Conservation (phyloP, 2,888 invertebrate species). For the Drosophila kuntzei region DNA sequence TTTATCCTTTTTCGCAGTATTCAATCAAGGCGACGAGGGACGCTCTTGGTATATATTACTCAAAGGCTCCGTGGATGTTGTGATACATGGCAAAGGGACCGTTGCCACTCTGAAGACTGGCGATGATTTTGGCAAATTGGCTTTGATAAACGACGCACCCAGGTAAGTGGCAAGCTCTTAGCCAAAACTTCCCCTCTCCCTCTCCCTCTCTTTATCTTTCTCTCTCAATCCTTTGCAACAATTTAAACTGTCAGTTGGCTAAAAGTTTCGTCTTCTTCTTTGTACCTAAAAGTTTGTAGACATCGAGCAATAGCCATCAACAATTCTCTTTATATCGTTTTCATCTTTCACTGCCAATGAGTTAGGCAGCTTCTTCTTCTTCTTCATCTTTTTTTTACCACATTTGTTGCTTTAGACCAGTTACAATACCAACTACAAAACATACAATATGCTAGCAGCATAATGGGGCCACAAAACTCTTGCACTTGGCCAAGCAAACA, state of each 20-base stretch:
- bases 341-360: slow-evolving; percentile 4
- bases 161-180: slow-evolving; percentile 86
- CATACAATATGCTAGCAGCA: slow-evolving; percentile 12
- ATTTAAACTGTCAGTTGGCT: slow-evolving; percentile 33
- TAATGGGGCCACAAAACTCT: slow-evolving; percentile 24
- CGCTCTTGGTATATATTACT: slow-evolving; percentile 94
- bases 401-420: slow-evolving; percentile 21
- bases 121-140: slow-evolving; percentile 95
- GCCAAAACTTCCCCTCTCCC: neutral
- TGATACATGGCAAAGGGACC: slow-evolving; percentile 93
- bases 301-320: slow-evolving; percentile 31
- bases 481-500: slow-evolving; percentile 33
- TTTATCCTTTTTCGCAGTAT: slow-evolving; percentile 86
- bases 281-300: slow-evolving; percentile 37
- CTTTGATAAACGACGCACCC: slow-evolving; percentile 93
- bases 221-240: slow-evolving; percentile 14
- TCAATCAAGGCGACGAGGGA: slow-evolving; percentile 94
- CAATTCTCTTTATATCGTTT: slow-evolving; percentile 49
- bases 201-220: neutral
- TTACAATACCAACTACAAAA: slow-evolving; percentile 6
- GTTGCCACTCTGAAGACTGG: slow-evolving; percentile 93
- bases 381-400: too few species aligned
- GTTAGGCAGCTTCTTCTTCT: slow-evolving; percentile 26
- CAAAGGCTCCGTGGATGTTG: slow-evolving; percentile 93
- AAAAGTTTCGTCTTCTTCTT: slow-evolving; percentile 25